A percentile compares a stretch with the other conserved stretches of the same genome.
phyloP scores from a whole-genome alignment of 1,140 invertebrate species.

The Heliconius himera region DNA sequence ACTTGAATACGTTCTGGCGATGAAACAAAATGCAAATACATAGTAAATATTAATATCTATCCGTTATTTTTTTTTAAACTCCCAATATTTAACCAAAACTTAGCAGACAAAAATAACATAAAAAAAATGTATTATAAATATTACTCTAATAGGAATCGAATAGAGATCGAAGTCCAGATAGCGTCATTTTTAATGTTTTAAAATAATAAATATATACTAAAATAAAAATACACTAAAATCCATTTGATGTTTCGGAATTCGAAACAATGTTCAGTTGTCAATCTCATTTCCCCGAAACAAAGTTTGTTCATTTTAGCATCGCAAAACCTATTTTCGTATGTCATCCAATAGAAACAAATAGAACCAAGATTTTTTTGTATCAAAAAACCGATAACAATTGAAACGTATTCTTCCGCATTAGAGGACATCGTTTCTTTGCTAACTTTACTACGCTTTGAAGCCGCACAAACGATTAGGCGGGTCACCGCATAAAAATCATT shows the following conservation, averaged over 20 bases:
- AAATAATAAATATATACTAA: too few species aligned
- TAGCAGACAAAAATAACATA: too few species aligned
- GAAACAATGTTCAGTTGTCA: background rate
- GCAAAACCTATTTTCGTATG: background rate
- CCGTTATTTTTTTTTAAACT: too few species aligned
- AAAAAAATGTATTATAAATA: too few species aligned
- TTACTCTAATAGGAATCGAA: too few species aligned
- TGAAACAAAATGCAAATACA: too few species aligned
- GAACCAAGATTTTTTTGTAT: conserved; percentile 12
- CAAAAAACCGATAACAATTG: conserved; percentile 23
- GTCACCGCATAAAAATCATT: conserved; percentile 24
- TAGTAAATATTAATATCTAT: too few species aligned
- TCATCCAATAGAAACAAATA: background rate
- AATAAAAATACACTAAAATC: background rate
- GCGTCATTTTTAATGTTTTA: too few species aligned
- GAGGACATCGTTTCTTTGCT: conserved; percentile 20
- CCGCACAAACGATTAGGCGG: conserved; percentile 24
- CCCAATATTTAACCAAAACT: too few species aligned
- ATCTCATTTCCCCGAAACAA: background rate
- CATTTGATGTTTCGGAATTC: background rate
- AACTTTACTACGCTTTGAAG: conserved; percentile 14
- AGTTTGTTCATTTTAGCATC: background rate
- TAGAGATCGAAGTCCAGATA: too few species aligned
- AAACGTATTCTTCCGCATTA: conserved; percentile 33
- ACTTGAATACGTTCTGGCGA: too few species aligned